phyloP scores from a whole-genome alignment of 2,113 vertebrate species.

The Myotis lucifugus region DNA sequence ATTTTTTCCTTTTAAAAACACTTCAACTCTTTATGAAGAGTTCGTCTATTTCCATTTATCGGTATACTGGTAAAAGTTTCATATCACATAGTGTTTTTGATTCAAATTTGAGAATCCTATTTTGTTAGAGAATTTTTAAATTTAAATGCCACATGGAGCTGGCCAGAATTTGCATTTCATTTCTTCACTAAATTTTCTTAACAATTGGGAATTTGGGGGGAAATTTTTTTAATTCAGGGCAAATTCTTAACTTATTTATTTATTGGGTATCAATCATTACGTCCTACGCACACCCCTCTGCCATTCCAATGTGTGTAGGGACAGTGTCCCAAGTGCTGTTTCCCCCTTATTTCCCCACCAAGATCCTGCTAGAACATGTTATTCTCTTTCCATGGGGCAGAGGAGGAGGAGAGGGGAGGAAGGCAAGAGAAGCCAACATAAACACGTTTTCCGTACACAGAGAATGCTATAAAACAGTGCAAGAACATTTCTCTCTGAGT shows the following conservation, averaged over 20 bases:
- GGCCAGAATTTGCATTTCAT: not conserved
- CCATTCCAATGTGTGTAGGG: not conserved
- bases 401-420: not conserved
- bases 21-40: not conserved
- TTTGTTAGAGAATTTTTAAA: constrained; percentile 31
- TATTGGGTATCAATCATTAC: not conserved
- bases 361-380: not conserved
- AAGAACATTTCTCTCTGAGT: constrained; percentile 25
- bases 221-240: not conserved
- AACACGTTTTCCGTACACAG: constrained; percentile 22
- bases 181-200: constrained; percentile 48
- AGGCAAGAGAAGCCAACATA: not conserved
- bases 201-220: not conserved
- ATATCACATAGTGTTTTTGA: constrained; percentile 22
- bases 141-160: constrained; percentile 23
- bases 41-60: not conserved
- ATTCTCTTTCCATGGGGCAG: not conserved
- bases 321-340: not conserved
- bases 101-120: not conserved
- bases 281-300: not conserved
- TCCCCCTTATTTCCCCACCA: constrained; percentile 46
- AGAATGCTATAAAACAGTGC: constrained; percentile 19
- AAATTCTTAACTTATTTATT: not conserved
- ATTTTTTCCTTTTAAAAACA: constrained; percentile 29
- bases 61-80: not conserved